Percentiles rank a stretch among this genome's conserved stretches.
phyloP scores from a whole-genome alignment of 30 jellyfish, hydroid and myxozoan species.

The Pseudorhiza aurosa region DNA sequence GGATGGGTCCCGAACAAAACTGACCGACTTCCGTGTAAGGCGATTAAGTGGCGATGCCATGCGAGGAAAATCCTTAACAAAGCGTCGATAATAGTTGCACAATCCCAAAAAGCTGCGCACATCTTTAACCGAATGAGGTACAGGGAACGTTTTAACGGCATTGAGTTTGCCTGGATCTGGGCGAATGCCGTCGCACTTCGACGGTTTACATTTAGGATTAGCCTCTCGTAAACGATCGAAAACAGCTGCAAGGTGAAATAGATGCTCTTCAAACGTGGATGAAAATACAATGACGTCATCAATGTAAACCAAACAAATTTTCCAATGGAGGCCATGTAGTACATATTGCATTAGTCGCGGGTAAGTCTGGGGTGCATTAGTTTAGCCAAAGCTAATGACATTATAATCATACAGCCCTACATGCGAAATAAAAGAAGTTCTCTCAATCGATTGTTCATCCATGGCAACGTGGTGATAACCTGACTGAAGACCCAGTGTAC shows the following conservation, averaged over 20 bases:
- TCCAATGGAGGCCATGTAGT: conserved; percentile 47
- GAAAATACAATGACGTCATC: conserved; percentile 61
- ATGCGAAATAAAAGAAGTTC: conserved; percentile 49
- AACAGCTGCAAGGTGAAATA: conserved; percentile 20
- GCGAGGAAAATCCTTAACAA: conserved; percentile 37
- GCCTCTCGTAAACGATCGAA: conserved; percentile 50
- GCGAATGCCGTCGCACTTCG: conserved; percentile 52
- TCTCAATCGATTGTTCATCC: conserved; percentile 20
- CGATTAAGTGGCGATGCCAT: conserved; percentile 64
- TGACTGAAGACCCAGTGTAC: conserved; percentile 35
- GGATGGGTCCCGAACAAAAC: conserved; percentile 25
- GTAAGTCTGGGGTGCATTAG: conserved; percentile 39
- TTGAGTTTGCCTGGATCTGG: conserved; percentile 52
- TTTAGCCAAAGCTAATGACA: conserved; percentile 45
- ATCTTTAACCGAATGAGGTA: conserved; percentile 13
- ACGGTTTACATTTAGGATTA: conserved; percentile 30
- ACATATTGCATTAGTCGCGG: conserved; percentile 59
- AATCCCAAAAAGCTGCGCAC: conserved; percentile 35
- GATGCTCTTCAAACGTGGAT: conserved; percentile 42
- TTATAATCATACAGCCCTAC: conserved; percentile 24
- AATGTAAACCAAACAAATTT: conserved; percentile 38
- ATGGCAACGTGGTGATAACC: conserved; percentile 61
- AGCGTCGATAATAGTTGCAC: conserved; percentile 31
- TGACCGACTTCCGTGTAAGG: conserved; percentile 21
- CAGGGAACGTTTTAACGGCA: conserved; percentile 23